Conservation (phyloP, 1,140 invertebrate species). For the Listronotus bonariensis region DNA sequence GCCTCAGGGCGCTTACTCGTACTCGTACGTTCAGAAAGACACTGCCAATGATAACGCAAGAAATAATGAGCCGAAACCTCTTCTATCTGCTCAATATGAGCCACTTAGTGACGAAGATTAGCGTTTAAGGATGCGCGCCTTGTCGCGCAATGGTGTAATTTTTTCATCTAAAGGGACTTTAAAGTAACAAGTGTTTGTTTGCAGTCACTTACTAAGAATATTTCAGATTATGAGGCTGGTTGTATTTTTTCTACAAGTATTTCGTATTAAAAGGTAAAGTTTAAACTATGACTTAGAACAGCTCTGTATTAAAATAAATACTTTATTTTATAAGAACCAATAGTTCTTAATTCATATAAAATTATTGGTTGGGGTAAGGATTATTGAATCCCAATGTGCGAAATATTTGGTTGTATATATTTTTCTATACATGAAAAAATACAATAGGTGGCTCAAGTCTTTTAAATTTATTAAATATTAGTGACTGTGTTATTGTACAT, state of each 20-base stretch:
- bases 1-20: slow-evolving; percentile 56
- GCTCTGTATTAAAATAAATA: too few relatives aligned
- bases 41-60: slow-evolving; percentile 56
- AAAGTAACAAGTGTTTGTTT: slow-evolving; percentile 15
- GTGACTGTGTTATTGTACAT: slow-evolving; percentile 13
- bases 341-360: too few relatives aligned
- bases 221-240: background rate
- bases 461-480: too few relatives aligned
- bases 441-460: too few relatives aligned
- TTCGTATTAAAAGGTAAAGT: too few relatives aligned
- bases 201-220: slow-evolving; percentile 17
- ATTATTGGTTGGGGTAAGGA: too few relatives aligned
- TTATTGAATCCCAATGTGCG: too few relatives aligned
- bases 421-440: too few relatives aligned
- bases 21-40: slow-evolving; percentile 58
- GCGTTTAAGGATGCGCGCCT: slow-evolving; percentile 42
- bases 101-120: slow-evolving; percentile 87
- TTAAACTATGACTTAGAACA: too few relatives aligned
- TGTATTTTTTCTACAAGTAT: background rate
- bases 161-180: slow-evolving; percentile 33
- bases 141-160: slow-evolving; percentile 34
- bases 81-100: slow-evolving; percentile 84
- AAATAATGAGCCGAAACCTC: slow-evolving; percentile 73
- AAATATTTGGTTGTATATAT: too few relatives aligned
- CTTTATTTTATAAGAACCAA: too few relatives aligned